These are phyloP conservation scores for Aegithalos caudatus DNA, from an alignment of 2,113 vertebrate genomes.

Conservation along the genomic window DNA sequence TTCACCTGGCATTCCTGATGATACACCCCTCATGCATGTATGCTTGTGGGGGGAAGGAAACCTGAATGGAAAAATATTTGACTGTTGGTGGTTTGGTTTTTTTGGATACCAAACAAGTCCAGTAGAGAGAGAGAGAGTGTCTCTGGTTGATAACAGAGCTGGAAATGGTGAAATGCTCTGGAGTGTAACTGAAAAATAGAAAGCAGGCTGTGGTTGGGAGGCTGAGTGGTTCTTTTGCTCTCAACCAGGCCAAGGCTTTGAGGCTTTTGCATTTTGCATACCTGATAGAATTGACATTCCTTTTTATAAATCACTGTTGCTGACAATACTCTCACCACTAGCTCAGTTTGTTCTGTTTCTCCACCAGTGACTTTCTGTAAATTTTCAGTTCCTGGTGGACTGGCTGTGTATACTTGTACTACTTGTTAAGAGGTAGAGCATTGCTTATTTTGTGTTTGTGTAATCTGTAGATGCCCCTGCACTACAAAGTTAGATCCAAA, in stretches of 20 bases:
- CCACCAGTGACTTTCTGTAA: not conserved
- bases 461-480: not conserved
- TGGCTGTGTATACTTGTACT: not conserved
- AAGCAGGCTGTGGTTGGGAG: conserved; percentile 63
- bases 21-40: rapidly evolving
- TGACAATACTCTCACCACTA: not conserved
- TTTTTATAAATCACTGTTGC: conserved; percentile 35
- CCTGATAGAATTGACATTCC: not conserved
- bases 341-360: not conserved
- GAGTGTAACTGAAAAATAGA: conserved; percentile 65
- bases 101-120: not conserved
- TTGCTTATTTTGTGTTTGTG: not conserved
- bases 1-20: not conserved
- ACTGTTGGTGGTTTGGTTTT: not conserved
- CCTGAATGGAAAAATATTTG: not conserved
- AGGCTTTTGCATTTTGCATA: conserved; percentile 70
- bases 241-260: conserved; percentile 16
- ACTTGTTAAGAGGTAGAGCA: not conserved
- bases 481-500: not conserved
- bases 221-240: conserved; percentile 44
- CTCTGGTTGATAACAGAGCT: not conserved
- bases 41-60: not conserved
- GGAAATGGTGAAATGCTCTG: conserved; percentile 27
- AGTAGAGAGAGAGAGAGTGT: not conserved
- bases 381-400: not conserved